Evolutionary conservation across 1,140 invertebrate genomes (phyloP), one percentile per base, ranked within the genome.

Genomic region (Phenacoccus solenopsis): DNA sequence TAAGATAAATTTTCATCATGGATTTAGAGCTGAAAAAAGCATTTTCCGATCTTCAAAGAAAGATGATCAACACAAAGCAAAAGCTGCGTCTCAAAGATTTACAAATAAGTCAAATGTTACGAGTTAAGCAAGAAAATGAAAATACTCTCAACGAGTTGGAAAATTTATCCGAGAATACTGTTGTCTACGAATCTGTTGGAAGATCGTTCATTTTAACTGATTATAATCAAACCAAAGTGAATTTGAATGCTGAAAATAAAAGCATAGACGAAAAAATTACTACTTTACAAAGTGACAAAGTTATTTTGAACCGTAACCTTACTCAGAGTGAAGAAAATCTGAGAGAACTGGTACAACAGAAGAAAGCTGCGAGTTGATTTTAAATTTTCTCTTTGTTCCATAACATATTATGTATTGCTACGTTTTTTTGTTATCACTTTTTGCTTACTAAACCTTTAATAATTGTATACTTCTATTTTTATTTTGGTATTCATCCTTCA

Each of bases 301-400:
- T 80, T 3, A 90, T 89, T 78, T 80, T 93, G 72, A 87, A 91
- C 75, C 83, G 84, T 73, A 91, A 82, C 78, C 80, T 93, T 68
- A 90, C 90, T 79, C 90, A 92, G 74, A 90, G 87, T 77, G 88
- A 92, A 81, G 86, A 93, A 77, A 90, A 90, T 78, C 80, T 94
- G 4, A 78, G 90, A 76, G 91, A 94, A 83, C 85, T 93, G 82
- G 86, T 94, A 0, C 84, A 88, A 73, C 86, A 87, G 72, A 83
- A 76, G 78, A 73, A 67, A 69, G 49, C 57, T 9, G 38, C 38
- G 12, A 49, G 38, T 49, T 49, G 38, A 49, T 49, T 49, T 16
- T 16, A 49, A 49, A 49, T n/a, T 49, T n/a, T 10, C 3, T 49
- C 16, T 9, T n/a, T 49, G 38, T 49, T 49, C 12, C 38, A 49